Evolutionary conservation across 2,888 invertebrate species (phyloP).

Genomic region (Protula sp.): DNA sequence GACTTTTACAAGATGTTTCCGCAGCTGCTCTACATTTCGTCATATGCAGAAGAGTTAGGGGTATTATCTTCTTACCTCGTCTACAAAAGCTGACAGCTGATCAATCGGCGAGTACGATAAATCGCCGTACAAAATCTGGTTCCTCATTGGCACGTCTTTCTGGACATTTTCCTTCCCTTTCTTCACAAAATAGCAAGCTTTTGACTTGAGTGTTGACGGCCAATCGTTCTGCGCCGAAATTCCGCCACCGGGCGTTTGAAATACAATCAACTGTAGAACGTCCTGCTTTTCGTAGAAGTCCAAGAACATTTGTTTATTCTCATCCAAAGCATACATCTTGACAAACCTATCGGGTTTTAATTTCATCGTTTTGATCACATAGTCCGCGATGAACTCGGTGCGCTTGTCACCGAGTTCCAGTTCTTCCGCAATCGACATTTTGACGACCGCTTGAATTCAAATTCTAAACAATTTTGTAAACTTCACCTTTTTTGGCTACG

Average conservation of each 20-base stretch:
- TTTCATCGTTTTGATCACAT: slow-evolving; percentile 63
- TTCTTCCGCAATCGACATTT: slow-evolving; percentile 26
- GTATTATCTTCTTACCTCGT: no score
- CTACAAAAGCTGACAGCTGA: slow-evolving; percentile 82
- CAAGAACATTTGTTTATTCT: slow-evolving; percentile 47
- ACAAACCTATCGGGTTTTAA: slow-evolving; percentile 91
- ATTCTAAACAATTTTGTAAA: no score
- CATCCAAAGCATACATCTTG: slow-evolving; percentile 61
- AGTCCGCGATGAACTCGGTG: slow-evolving; percentile 79
- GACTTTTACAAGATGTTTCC: no score
- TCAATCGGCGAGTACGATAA: slow-evolving; percentile 84
- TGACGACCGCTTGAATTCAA: no score
- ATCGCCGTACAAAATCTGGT: slow-evolving; percentile 75
- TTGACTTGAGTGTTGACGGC: slow-evolving; percentile 66
- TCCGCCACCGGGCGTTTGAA: slow-evolving; percentile 37
- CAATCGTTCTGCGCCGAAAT: slow-evolving; percentile 77
- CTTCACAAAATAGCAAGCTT: slow-evolving; percentile 70
- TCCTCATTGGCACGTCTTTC: slow-evolving; percentile 59
- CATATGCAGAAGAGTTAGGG: no score
- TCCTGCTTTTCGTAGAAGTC: slow-evolving; percentile 54
- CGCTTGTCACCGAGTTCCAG: slow-evolving; percentile 63
- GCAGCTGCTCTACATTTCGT: no score
- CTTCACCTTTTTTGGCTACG: no score
- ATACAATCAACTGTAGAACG: slow-evolving; percentile 36
- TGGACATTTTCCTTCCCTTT: slow-evolving; percentile 64